Percentiles rank a stretch among this genome's conserved stretches.
Conservation (phyloP, 2,113 vertebrate species). For the Corapipo altera region DNA sequence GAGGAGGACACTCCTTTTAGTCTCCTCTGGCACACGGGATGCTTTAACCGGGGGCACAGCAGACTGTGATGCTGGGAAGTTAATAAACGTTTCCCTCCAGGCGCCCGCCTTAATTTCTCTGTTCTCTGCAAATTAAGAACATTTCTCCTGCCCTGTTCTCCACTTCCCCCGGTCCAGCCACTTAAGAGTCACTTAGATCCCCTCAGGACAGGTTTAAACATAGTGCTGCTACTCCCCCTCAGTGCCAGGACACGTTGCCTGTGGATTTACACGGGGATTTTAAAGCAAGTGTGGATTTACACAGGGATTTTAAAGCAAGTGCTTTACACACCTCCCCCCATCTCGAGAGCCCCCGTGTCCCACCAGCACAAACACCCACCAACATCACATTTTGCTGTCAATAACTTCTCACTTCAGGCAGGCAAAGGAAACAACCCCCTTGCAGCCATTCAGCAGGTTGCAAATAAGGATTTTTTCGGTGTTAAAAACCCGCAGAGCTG, state of each 20-base stretch:
- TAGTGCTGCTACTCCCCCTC: background rate
- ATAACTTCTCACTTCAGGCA: background rate
- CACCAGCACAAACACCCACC: background rate
- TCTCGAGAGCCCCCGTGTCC: rapidly evolving
- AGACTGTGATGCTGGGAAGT: background rate
- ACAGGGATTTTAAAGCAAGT: background rate
- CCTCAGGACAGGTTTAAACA: background rate
- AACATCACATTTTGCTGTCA: background rate
- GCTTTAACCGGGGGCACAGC: background rate
- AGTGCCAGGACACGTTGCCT: background rate
- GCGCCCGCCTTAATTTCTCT: background rate
- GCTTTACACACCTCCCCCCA: background rate
- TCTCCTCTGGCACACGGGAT: background rate
- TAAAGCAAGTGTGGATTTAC: background rate
- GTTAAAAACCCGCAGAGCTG: background rate
- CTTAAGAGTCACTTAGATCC: background rate
- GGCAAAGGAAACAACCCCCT: background rate
- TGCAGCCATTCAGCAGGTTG: background rate
- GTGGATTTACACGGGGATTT: background rate
- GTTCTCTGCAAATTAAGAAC: background rate
- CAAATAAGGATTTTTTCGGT: background rate
- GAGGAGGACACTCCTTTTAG: background rate
- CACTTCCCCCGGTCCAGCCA: background rate
- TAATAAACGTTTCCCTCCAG: background rate
- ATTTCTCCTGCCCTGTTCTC: background rate